Percentiles rank a stretch among this genome's conserved stretches.
Conservation (phyloP, 2,797 vertebrate genomes). For the Psittacula echo region DNA sequence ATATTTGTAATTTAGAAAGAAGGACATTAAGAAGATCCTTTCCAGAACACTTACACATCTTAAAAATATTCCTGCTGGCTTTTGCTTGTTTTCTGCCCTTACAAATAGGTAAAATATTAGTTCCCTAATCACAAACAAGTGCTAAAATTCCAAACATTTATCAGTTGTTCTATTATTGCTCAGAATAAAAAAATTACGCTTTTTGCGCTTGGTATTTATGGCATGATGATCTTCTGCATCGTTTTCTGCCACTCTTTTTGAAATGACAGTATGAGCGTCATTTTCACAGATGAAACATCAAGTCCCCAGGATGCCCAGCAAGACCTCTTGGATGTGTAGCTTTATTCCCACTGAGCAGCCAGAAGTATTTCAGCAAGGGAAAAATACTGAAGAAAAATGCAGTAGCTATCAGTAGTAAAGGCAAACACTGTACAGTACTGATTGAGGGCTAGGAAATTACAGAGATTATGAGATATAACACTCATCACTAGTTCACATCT, state of each 20-base stretch:
- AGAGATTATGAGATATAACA: not conserved
- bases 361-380: not conserved
- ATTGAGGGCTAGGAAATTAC: conserved; percentile 20
- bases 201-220: conserved; percentile 3
- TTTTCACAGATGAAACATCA: not conserved
- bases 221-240: not conserved
- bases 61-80: not conserved
- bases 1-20: conserved; percentile 50
- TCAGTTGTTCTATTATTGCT: not conserved
- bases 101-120: not conserved
- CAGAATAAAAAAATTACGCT: not conserved
- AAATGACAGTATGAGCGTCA: not conserved
- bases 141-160: not conserved
- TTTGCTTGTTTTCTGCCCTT: not conserved
- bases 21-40: conserved; percentile 36
- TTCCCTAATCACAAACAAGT: not conserved
- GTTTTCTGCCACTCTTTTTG: not conserved
- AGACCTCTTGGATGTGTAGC: not conserved
- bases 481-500: conserved; percentile 25
- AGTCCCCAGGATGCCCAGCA: not conserved
- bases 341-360: conserved; percentile 15
- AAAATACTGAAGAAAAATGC: not conserved
- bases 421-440: not conserved
- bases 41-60: not conserved
- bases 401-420: conserved; percentile 38